Base-by-base conservation (phyloP, 2,113 vertebrate species). In the Gopherus flavomarginatus region DNA sequence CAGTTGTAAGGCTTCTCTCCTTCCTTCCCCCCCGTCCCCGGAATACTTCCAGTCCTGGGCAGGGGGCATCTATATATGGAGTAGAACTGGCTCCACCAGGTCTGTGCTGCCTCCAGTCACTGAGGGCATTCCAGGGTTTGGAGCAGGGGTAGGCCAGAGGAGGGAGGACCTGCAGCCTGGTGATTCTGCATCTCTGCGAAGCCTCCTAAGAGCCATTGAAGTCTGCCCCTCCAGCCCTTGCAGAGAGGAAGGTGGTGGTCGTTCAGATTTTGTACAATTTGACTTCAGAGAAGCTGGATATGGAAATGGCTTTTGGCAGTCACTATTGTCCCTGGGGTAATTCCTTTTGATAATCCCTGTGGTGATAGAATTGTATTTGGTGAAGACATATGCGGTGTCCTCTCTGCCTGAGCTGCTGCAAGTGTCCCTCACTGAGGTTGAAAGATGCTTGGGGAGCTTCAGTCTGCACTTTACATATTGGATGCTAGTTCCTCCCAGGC, bases 1-100 rank as follows among this genome's bases (percentile, higher is more conserved):
- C 11, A 56, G 0, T 0, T 91, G 57, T 42, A 59, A 19, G 35
- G 80, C 14, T 81, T 59, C 47, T 3, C 8, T 3, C 3, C 6
- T 17, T 54, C 50, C 2, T 5, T 3, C 6, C 6, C 4, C 80
- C 62, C 12, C 31, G 3, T 13, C 14, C 13, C 8, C 2, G 65
- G 65, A 72, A 38, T 38, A 3, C 44, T 94, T 35, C 50, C 52
- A 17, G 5, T 90, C 22, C 57, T 86, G 77, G 82, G 77, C 49
- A 57, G 87, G 44, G 47, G 53, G 19, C n/a, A 21, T 72, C n/a
- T 1, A 0, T 65, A 78, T 57, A 42, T 26, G n/a, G 47, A 22
- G 42, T 81, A 79, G 91, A 95, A 54, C 35, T 29, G 53, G 21
- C 35, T 87, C n/a, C 82, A 14, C 11, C 5, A 26, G 7, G 0